Evolutionary conservation across 2,113 vertebrate species (phyloP).

Genomic region (Gymnocephalus cernua): DNA sequence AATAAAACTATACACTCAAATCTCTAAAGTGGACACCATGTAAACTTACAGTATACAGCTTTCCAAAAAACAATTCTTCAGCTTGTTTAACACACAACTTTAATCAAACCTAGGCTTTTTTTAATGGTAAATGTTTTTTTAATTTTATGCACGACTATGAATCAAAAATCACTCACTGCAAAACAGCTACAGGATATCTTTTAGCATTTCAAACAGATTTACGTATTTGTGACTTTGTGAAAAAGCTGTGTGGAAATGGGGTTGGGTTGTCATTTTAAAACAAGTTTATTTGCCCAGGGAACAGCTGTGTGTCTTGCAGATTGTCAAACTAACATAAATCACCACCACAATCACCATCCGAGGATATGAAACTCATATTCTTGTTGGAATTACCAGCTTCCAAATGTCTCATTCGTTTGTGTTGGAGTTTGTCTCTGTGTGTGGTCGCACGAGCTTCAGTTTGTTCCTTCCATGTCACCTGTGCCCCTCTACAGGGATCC

Average conservation of each 20-base stretch:
- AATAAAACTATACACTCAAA: neutral
- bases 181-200: slow-evolving; percentile 35
- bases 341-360: slow-evolving; percentile 29
- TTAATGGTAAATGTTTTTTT: neutral
- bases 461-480: neutral
- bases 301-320: slow-evolving; percentile 61
- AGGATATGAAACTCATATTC: slow-evolving; percentile 45
- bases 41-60: neutral
- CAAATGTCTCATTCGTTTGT: slow-evolving; percentile 16
- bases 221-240: slow-evolving; percentile 31
- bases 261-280: slow-evolving; percentile 48
- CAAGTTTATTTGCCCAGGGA: slow-evolving; percentile 49
- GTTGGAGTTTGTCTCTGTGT: neutral
- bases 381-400: slow-evolving; percentile 42
- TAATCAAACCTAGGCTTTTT: slow-evolving; percentile 38
- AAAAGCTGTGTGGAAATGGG: slow-evolving; percentile 26
- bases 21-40: neutral
- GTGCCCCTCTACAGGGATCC: neutral
- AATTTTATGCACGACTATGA: slow-evolving; percentile 17
- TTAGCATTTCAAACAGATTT: slow-evolving; percentile 58
- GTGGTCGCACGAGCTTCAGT: neutral
- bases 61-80: slow-evolving; percentile 5
- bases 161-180: slow-evolving; percentile 40
- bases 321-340: slow-evolving; percentile 67
- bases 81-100: slow-evolving; percentile 37